A percentile compares a stretch with the other conserved stretches of the same genome.
Evolutionary conservation across 2,888 invertebrate species (phyloP).

Genomic region (Saturnia japonica): DNA sequence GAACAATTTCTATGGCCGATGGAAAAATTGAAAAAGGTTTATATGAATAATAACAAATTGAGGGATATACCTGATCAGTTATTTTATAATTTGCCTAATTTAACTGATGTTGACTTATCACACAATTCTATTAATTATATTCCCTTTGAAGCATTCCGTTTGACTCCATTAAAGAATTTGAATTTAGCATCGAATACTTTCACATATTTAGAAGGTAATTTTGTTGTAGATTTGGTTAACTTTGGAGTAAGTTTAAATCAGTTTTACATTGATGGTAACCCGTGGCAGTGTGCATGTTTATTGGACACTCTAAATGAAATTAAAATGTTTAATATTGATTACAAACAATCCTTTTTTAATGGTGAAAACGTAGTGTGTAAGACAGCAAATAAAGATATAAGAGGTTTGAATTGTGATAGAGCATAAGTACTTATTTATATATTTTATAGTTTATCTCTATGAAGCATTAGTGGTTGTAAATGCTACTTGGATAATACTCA

Average conservation of each 20-base stretch:
- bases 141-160: conserved; percentile 57
- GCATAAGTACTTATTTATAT: background rate
- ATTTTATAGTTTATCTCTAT: background rate
- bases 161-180: conserved; percentile 55
- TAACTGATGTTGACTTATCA: conserved; percentile 9
- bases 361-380: conserved; percentile 63
- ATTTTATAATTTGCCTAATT: conserved; percentile 28
- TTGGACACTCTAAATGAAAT: conserved; percentile 59
- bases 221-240: conserved; percentile 61
- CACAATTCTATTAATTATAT: conserved; percentile 16
- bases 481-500: too few species aligned
- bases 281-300: conserved; percentile 71
- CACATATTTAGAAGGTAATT: conserved; percentile 63
- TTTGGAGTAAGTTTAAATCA: conserved; percentile 55
- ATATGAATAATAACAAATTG: conserved; percentile 29
- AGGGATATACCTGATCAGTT: conserved; percentile 25
- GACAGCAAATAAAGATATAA: conserved; percentile 33
- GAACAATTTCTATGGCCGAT: conserved; percentile 25
- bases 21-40: conserved; percentile 27
- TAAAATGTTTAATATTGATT: conserved; percentile 51
- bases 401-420: conserved; percentile 3
- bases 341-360: conserved; percentile 53
- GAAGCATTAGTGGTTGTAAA: background rate
- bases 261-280: conserved; percentile 67
- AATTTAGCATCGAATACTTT: conserved; percentile 63